phyloP scores from a whole-genome alignment of 2,113 vertebrate species.

The Muntiacus muntjak region DNA sequence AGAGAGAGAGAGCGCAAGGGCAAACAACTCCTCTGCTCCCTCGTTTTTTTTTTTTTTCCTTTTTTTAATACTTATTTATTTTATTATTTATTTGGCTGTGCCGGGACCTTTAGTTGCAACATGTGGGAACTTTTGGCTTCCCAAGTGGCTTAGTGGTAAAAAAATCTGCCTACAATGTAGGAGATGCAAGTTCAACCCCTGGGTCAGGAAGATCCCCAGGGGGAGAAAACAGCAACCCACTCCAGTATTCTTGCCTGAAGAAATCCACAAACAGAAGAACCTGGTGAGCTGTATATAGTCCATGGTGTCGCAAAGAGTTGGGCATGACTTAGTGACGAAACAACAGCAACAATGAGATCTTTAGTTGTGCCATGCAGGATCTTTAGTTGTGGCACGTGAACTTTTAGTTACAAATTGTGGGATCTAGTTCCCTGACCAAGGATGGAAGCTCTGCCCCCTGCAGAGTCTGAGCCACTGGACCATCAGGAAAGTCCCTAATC shows the following conservation, averaged over 20 bases:
- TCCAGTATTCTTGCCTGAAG: neutral
- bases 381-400: neutral
- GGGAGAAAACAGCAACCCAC: neutral
- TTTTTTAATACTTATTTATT: neutral
- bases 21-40: neutral
- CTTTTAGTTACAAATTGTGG: neutral
- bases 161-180: neutral
- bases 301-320: neutral
- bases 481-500: neutral
- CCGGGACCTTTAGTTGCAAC: neutral
- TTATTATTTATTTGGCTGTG: neutral
- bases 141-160: neutral
- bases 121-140: neutral
- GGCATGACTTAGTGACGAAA: neutral
- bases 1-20: accelerated
- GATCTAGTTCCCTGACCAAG: neutral
- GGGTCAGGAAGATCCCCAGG: neutral
- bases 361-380: neutral
- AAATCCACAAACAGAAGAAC: neutral
- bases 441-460: neutral
- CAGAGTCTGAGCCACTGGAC: neutral
- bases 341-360: neutral
- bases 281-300: neutral
- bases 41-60: accelerated
- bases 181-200: neutral